phyloP scores from a whole-genome alignment of 1,140 invertebrate species.

The Probaryconus sp. region DNA sequence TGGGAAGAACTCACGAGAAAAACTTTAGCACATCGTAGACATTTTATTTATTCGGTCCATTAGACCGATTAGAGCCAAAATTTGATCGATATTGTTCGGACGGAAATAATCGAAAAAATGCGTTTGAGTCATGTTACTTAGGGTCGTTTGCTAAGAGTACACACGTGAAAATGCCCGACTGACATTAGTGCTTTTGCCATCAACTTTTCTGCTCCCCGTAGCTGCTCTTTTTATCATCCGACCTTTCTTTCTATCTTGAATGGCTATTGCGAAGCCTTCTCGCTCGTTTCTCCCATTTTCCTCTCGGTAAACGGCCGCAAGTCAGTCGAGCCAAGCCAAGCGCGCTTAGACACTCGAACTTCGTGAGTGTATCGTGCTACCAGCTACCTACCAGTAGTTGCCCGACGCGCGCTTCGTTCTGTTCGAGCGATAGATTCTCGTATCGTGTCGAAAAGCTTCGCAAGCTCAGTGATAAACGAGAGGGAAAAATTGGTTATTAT shows the following conservation, averaged over 20 bases:
- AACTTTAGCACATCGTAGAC: too few species aligned
- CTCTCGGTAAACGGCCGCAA: conserved; percentile 48
- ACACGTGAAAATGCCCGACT: conserved; percentile 13
- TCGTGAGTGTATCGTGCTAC: conserved; percentile 30
- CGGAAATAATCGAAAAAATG: conserved; percentile 25
- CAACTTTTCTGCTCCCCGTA: conserved; percentile 24
- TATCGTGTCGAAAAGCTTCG: neutral
- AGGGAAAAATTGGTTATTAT: too few species aligned
- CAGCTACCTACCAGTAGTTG: conserved; percentile 34
- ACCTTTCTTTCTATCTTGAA: too few species aligned
- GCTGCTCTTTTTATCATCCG: conserved; percentile 1
- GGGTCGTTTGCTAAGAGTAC: neutral
- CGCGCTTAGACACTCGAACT: conserved; percentile 28
- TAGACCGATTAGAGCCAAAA: conserved; percentile 18
- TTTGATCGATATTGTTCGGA: conserved; percentile 4
- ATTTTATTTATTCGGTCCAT: conserved; percentile 15
- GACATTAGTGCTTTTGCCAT: conserved; percentile 32
- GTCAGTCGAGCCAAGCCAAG: conserved; percentile 41
- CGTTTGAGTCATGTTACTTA: conserved; percentile 6
- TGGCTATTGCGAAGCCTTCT: neutral
- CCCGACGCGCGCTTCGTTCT: conserved; percentile 22
- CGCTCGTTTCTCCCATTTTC: conserved; percentile 27
- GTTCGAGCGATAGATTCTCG: neutral
- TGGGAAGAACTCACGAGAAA: too few species aligned
- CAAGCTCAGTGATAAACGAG: too few species aligned